Base-by-base conservation (phyloP, 2,888 invertebrate species). In the Mimachlamys varia region DNA sequence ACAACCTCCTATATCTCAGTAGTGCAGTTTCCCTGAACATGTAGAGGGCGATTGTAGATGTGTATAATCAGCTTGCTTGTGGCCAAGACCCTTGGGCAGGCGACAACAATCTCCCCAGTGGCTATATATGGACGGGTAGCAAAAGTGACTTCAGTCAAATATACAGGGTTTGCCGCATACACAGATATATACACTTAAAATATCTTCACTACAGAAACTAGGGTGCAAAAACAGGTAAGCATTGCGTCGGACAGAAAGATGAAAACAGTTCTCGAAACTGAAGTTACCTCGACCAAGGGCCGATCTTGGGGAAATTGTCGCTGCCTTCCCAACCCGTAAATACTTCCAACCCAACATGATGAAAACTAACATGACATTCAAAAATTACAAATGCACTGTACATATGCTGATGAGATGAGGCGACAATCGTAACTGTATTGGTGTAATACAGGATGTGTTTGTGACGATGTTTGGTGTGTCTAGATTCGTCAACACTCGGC, bases 1-100 rank as follows among this genome's bases (percentile, higher is more conserved):
- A 76, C 1, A 33, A 33, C 27, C 22, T 76, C 76, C 33, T 76
- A 22, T 76, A 76, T 76, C 76, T 76, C 76, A 76, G 76, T 76
- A 76, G 76, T 76, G 76, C 76, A 76, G 76, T 76, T 76, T 76
- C 76, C 76, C 76, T 76, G 76, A 76, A 76, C 76, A 76, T 76
- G 76, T 76, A 76, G 62, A 22, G 33, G 33, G 76, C 12, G 33
- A 15, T 76, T 76, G 7, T 33, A 76, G 33, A 15, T 12, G 17
- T 76, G 33, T 53, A 19, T 53, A 53, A 53, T 76, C 27, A 33
- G 76, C 76, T 76, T 76, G 76, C 76, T 76, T 76, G 76, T 76
- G 76, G 76, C 76, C 27, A 33, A 76, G 76, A 76, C 76, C 0
- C 12, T 76, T 76, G 76, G 76, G 33, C 76, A 76, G 76, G 76